Conservation (phyloP, 2,888 invertebrate genomes). For the Eupithecia exiguata region DNA sequence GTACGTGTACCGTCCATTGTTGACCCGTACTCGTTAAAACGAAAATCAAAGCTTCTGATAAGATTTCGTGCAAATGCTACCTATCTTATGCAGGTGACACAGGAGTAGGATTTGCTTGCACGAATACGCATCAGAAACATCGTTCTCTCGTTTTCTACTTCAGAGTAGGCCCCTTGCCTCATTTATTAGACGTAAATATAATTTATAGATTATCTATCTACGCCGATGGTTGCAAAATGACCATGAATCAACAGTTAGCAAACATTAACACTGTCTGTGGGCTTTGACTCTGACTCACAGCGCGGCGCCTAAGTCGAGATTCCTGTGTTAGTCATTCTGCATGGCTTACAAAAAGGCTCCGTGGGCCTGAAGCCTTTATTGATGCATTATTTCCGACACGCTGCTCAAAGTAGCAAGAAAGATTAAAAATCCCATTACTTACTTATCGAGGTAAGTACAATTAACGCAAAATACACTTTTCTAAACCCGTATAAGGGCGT, state of each 20-base stretch:
- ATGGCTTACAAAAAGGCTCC: conserved; percentile 30
- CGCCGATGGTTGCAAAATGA: conserved; percentile 21
- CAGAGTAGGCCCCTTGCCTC: neutral
- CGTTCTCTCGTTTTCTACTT: no score
- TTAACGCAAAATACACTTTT: no score
- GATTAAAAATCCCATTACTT: neutral
- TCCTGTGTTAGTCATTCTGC: conserved; percentile 56
- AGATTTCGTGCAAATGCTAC: no score
- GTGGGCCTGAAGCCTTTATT: neutral
- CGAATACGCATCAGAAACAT: no score
- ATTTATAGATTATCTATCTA: neutral
- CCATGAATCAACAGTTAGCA: conserved; percentile 39
- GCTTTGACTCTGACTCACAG: conserved; percentile 60
- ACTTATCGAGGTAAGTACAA: no score
- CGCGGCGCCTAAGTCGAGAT: conserved; percentile 44
- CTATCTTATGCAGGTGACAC: no score
- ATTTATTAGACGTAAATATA: neutral
- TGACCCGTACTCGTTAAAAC: no score
- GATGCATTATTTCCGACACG: neutral
- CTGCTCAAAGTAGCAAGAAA: neutral
- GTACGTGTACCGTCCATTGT: neutral
- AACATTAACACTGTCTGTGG: conserved; percentile 32
- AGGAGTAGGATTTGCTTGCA: no score
- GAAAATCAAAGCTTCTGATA: no score
- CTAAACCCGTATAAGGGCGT: no score